Conservation (phyloP, 2,888 invertebrate genomes). For the Aphodius granarius region DNA sequence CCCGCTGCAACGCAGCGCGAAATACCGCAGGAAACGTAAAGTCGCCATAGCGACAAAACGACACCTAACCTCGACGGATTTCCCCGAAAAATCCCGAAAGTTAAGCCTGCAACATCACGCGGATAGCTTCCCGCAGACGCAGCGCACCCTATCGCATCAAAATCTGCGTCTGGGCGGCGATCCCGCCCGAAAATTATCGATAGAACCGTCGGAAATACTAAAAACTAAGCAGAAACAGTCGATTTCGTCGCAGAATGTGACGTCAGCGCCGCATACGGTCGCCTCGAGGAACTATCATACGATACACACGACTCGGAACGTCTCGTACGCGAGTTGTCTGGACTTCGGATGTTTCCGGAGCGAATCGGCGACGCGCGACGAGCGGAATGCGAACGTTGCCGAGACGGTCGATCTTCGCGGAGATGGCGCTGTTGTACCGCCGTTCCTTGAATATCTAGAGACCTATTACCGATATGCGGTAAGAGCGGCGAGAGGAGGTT, state of each 20-base stretch:
- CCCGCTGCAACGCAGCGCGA: not conserved
- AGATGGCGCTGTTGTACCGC: conserved; percentile 43
- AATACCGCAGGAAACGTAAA: not conserved
- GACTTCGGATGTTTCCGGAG: not conserved
- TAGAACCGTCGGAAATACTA: conserved; percentile 35
- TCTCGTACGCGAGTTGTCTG: not conserved
- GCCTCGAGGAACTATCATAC: conserved; percentile 50
- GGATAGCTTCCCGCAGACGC: not conserved
- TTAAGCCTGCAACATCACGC: not conserved
- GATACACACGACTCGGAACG: conserved; percentile 43
- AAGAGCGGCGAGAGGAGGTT: conserved; percentile 31
- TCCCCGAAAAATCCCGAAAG: not conserved
- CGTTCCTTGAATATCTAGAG: conserved; percentile 52
- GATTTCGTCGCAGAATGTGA: conserved; percentile 50
- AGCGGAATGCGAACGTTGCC: not conserved
- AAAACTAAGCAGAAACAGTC: conserved; percentile 50
- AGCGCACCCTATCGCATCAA: conserved; percentile 17
- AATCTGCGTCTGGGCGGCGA: conserved; percentile 15
- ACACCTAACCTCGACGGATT: not conserved
- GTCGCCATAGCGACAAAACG: not conserved
- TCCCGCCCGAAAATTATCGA: not conserved
- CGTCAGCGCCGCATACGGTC: conserved; percentile 29
- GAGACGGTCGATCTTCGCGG: conserved; percentile 42
- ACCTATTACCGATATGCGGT: conserved; percentile 51
- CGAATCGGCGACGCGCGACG: not conserved